phyloP scores from a whole-genome alignment of 2,888 invertebrate genomes.

The Cephus pygmeus region DNA sequence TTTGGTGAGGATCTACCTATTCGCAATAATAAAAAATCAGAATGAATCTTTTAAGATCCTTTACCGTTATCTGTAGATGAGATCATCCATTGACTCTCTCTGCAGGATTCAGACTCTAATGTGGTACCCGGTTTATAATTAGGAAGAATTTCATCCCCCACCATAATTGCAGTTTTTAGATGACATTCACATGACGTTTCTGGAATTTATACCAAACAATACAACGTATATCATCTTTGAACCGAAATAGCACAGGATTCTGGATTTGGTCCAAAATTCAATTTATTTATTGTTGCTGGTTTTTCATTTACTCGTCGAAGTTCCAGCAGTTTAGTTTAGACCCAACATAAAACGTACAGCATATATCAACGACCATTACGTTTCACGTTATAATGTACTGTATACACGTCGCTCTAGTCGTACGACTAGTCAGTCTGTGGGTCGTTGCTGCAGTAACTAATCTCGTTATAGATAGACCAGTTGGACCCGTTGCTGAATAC shows the following conservation, averaged over 20 bases:
- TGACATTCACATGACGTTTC: neutral
- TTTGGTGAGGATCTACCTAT: slow-evolving; percentile 77
- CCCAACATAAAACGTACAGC: neutral
- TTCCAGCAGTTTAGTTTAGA: neutral
- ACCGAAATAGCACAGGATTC: neutral
- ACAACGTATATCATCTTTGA: neutral
- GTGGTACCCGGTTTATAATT: neutral
- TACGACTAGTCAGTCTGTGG: slow-evolving; percentile 28
- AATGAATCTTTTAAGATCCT: no score
- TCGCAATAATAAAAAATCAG: neutral
- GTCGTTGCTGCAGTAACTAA: slow-evolving; percentile 33
- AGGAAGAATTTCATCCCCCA: neutral
- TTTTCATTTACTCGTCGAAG: neutral
- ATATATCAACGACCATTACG: neutral
- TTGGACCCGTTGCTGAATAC: slow-evolving; percentile 44
- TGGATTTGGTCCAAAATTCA: neutral
- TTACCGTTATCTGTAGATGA: no score
- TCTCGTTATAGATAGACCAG: slow-evolving; percentile 56
- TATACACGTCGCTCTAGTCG: slow-evolving; percentile 35
- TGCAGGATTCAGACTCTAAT: neutral
- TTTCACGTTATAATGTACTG: slow-evolving; percentile 29
- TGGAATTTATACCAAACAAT: neutral
- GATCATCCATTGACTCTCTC: neutral
- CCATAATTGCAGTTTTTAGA: neutral
- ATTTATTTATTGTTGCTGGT: neutral